Conservation (phyloP, 2,888 invertebrate species). For the Cryptus viduatorius region DNA sequence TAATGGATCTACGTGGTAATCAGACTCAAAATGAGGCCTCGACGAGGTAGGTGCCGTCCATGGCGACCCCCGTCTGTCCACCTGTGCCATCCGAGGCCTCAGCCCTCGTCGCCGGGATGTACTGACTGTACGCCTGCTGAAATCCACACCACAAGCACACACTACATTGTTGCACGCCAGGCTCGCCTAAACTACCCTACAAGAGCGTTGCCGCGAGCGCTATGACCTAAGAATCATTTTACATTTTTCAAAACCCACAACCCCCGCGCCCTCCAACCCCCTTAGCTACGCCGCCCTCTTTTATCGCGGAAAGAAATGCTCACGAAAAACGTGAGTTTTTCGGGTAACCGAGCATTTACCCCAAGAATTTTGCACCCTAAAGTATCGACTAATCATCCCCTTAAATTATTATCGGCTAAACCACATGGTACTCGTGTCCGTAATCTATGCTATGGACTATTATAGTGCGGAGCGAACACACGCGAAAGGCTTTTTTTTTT, state of each 20-base stretch:
- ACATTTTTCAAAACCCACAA: constrained; percentile 6
- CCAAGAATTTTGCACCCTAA: constrained; percentile 36
- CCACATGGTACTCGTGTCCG: constrained; percentile 43
- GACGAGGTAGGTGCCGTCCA: constrained; percentile 94
- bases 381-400: constrained; percentile 54
- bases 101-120: constrained; percentile 94
- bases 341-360: constrained; percentile 30
- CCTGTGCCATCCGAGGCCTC: constrained; percentile 87
- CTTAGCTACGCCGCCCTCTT: too few relatives aligned
- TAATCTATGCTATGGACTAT: constrained; percentile 41
- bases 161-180: constrained; percentile 84
- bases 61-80: constrained; percentile 92
- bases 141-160: constrained; percentile 85
- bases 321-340: constrained; percentile 41
- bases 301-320: constrained; percentile 1
- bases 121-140: constrained; percentile 94
- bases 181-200: constrained; percentile 77
- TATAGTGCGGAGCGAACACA: constrained; percentile 26
- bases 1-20: constrained; percentile 58
- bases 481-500: constrained; percentile 16
- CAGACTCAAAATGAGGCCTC: constrained; percentile 91
- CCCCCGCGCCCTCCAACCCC: neutral
- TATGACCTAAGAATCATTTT: constrained; percentile 27
- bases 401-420: constrained; percentile 48
- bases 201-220: constrained; percentile 11